These are phyloP conservation scores for Xestobium rufovillosum DNA, from an alignment of 2,888 invertebrate genomes.

Conservation along the genomic window DNA sequence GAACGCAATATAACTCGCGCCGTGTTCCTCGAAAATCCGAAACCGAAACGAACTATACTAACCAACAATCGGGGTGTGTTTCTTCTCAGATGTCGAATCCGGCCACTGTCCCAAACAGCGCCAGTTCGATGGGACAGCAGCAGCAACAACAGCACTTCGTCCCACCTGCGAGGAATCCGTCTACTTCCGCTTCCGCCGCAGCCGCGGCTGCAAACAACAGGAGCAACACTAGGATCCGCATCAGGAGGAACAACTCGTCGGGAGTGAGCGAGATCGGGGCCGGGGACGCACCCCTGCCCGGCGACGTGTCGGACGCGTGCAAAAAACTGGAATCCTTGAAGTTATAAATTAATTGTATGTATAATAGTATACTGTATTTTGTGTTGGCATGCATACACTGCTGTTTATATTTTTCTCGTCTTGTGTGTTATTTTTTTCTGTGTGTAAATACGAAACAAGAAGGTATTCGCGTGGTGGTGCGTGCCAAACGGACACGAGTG, in stretches of 20 bases:
- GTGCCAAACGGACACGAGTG: too few relatives aligned
- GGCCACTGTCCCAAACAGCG: background rate
- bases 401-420: too few relatives aligned
- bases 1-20: background rate
- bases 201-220: slow-evolving; percentile 15
- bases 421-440: too few relatives aligned
- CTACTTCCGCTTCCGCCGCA: slow-evolving; percentile 16
- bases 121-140: slow-evolving; percentile 7
- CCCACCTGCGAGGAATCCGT: slow-evolving; percentile 23
- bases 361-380: too few relatives aligned
- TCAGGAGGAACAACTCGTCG: slow-evolving; percentile 15
- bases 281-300: slow-evolving; percentile 39
- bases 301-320: slow-evolving; percentile 30
- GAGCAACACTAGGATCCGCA: slow-evolving; percentile 15
- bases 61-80: background rate
- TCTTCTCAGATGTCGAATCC: background rate
- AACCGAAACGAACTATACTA: background rate
- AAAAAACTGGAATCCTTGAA: slow-evolving; percentile 40
- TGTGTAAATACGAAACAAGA: too few relatives aligned
- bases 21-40: background rate
- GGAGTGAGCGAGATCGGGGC: slow-evolving; percentile 38
- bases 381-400: too few relatives aligned
- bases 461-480: too few relatives aligned
- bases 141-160: slow-evolving; percentile 22
- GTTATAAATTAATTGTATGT: slow-evolving; percentile 28